Conservation (phyloP, 1,140 invertebrate genomes). For the Chlorops oryzae region DNA sequence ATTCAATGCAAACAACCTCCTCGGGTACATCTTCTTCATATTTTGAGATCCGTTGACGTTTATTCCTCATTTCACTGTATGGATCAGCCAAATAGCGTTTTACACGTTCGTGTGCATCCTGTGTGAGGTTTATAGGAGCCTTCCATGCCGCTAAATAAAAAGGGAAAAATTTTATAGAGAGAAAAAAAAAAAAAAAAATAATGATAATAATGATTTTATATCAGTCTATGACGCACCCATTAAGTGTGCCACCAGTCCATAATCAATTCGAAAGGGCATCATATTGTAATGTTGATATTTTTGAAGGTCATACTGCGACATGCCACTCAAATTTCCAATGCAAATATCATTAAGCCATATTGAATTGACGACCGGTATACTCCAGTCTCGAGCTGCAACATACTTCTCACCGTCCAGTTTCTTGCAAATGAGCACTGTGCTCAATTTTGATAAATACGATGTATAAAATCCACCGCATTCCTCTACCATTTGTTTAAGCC, state of each 20-base stretch:
- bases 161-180: not conserved
- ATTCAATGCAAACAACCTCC: slow-evolving; percentile 38
- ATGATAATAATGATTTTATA: slow-evolving; percentile 1
- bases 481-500: slow-evolving; percentile 79
- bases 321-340: slow-evolving; percentile 76
- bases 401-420: slow-evolving; percentile 84
- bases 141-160: slow-evolving; percentile 74
- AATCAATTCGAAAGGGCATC: slow-evolving; percentile 81
- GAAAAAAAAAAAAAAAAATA: not conserved
- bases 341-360: slow-evolving; percentile 91
- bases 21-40: slow-evolving; percentile 39
- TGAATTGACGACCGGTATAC: slow-evolving; percentile 79
- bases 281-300: slow-evolving; percentile 85
- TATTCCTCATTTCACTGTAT: slow-evolving; percentile 50
- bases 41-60: slow-evolving; percentile 50
- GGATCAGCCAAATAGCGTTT: slow-evolving; percentile 57
- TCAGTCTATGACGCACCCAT: slow-evolving; percentile 65
- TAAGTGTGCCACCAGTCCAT: slow-evolving; percentile 76
- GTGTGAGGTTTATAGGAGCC: slow-evolving; percentile 80
- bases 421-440: slow-evolving; percentile 65
- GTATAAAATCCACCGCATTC: slow-evolving; percentile 77
- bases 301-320: slow-evolving; percentile 72
- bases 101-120: slow-evolving; percentile 75
- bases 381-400: slow-evolving; percentile 84
- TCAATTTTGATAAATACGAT: slow-evolving; percentile 66